Conservation (phyloP, 2,888 invertebrate genomes). For the Dusona sp. region DNA sequence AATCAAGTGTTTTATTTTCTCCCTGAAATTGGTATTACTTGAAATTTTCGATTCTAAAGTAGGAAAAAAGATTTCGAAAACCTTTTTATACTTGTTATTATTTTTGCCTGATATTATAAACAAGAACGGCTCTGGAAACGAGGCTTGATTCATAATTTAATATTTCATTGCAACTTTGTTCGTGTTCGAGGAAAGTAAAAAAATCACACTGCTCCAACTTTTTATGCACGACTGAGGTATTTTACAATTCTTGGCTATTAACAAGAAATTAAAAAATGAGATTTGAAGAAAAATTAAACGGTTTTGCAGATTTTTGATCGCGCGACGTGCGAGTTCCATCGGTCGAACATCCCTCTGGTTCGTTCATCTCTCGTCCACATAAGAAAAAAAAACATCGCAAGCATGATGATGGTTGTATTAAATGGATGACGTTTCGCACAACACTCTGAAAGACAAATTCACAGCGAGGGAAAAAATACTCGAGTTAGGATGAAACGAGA, state of each 20-base stretch:
- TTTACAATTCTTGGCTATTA: neutral
- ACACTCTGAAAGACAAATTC: conserved; percentile 4
- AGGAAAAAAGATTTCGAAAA: too few species aligned
- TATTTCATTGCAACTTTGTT: too few species aligned
- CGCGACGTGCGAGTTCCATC: neutral
- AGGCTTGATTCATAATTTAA: too few species aligned
- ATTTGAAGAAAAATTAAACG: neutral
- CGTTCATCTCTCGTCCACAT: neutral
- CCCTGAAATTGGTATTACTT: too few species aligned
- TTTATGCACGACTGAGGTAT: too few species aligned
- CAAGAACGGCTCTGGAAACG: too few species aligned
- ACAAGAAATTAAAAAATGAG: neutral
- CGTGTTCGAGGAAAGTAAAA: too few species aligned
- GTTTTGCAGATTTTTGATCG: conserved; percentile 3
- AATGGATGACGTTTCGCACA: conserved; percentile 20
- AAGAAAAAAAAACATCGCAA: conserved; percentile 16
- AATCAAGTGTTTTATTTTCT: too few species aligned
- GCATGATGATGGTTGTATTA: conserved; percentile 18
- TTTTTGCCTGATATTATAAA: too few species aligned
- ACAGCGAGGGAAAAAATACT: conserved; percentile 9
- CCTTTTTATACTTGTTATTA: too few species aligned
- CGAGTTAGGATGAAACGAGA: conserved; percentile 21
- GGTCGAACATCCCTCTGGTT: neutral
- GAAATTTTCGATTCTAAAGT: too few species aligned
- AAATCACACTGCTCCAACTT: too few species aligned